These are phyloP conservation scores for Acrobasis repandana DNA, from an alignment of 2,888 invertebrate species.

Conservation along the genomic window DNA sequence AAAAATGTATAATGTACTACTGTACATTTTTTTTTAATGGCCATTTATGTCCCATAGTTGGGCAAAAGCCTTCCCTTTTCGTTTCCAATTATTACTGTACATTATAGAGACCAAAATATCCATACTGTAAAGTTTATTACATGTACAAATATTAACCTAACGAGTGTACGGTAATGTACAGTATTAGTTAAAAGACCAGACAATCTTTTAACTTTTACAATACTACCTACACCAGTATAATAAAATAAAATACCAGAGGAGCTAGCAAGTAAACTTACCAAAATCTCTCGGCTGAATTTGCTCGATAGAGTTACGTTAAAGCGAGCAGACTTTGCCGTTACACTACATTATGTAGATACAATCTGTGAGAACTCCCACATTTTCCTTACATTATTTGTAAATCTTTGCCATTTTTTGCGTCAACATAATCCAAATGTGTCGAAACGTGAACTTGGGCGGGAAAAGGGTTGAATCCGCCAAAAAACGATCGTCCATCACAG, in stretches of 20 bases:
- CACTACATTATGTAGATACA: conserved; percentile 13
- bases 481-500: conserved; percentile 74
- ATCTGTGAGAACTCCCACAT: conserved; percentile 3
- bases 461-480: conserved; percentile 64
- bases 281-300: conserved; percentile 8
- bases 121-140: no score
- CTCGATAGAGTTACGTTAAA: conserved; percentile 18
- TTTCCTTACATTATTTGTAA: conserved; percentile 23
- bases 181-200: no score
- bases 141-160: no score
- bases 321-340: conserved; percentile 1
- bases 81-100: no score
- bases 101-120: no score
- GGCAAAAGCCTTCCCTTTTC: no score
- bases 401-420: conserved; percentile 27
- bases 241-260: neutral
- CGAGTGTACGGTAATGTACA: no score
- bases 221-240: neutral
- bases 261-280: conserved; percentile 3
- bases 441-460: conserved; percentile 52
- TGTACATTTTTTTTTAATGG: no score
- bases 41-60: no score
- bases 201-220: no score
- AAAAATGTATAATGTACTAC: no score
- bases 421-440: conserved; percentile 45